phyloP scores from a whole-genome alignment of 2,797 vertebrate species.

The Hafferia zeledoni region DNA sequence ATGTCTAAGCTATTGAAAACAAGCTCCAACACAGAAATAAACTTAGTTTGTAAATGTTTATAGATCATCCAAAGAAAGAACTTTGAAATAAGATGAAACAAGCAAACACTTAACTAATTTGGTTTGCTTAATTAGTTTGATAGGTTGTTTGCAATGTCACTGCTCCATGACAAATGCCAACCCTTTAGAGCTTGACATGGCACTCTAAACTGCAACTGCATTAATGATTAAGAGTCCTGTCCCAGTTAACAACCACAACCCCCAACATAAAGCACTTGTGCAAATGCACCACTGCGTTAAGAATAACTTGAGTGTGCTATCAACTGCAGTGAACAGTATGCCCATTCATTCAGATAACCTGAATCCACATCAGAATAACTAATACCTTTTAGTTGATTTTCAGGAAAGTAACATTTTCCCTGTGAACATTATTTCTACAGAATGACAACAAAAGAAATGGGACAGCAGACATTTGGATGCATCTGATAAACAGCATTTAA shows the following conservation, averaged over 20 bases:
- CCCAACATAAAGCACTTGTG: background rate
- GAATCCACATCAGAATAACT: background rate
- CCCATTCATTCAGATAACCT: background rate
- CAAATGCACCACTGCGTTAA: background rate
- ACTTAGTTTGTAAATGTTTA: background rate
- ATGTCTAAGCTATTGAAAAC: background rate
- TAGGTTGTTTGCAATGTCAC: background rate
- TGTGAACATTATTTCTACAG: background rate
- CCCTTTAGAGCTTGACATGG: background rate
- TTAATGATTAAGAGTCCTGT: background rate
- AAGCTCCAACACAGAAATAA: background rate
- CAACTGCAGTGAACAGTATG: background rate
- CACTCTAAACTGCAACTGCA: background rate
- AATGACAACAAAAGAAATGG: background rate
- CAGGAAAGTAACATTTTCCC: background rate
- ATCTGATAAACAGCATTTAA: background rate
- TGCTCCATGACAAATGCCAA: background rate
- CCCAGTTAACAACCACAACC: background rate
- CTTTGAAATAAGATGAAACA: background rate
- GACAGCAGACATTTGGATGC: background rate
- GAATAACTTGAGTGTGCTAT: background rate
- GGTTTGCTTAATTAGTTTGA: background rate
- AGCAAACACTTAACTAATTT: background rate
- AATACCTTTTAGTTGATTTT: background rate
- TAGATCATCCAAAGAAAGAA: background rate